Evolutionary conservation across 2,113 vertebrate genomes (phyloP).

Genomic region (Leptobrachium ailaonicum): DNA sequence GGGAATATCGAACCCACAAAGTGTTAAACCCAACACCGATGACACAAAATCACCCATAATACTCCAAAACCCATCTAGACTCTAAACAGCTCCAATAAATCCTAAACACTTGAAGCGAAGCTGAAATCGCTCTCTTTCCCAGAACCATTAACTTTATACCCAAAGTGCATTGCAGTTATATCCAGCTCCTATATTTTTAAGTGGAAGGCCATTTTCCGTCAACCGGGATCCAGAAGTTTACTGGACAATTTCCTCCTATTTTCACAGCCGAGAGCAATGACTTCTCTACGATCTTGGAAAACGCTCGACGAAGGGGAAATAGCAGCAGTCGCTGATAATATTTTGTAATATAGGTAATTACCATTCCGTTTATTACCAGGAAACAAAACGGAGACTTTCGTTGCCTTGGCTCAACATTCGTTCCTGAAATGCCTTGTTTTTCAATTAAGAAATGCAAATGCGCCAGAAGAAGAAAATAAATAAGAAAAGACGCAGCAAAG

Average conservation of each 20-base stretch:
- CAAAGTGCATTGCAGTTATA: too few species aligned
- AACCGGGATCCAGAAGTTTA: background rate
- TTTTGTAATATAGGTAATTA: slow-evolving; percentile 41
- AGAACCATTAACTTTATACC: too few species aligned
- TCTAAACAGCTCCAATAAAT: too few species aligned
- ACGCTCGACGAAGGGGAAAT: slow-evolving; percentile 24
- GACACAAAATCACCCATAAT: too few species aligned
- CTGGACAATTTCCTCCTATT: slow-evolving; percentile 6
- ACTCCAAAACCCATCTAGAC: too few species aligned
- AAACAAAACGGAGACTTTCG: slow-evolving; percentile 10
- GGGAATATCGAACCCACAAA: too few species aligned
- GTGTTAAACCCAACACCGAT: too few species aligned
- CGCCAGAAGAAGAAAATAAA: slow-evolving; percentile 32
- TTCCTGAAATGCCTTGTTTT: slow-evolving; percentile 45
- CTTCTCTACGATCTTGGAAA: slow-evolving; percentile 27
- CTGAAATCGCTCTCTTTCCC: too few species aligned
- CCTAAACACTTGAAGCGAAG: too few species aligned
- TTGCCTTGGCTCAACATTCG: slow-evolving; percentile 46
- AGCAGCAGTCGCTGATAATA: slow-evolving; percentile 18
- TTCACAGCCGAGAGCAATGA: slow-evolving; percentile 14
- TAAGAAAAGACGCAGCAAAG: slow-evolving; percentile 37
- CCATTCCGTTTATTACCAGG: slow-evolving; percentile 27
- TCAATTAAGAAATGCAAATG: slow-evolving; percentile 50
- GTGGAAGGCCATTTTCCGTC: too few species aligned
- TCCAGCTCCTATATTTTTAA: too few species aligned